Evolutionary conservation across 2,888 invertebrate species (phyloP), one percentile per base, ranked within the genome.

Genomic region (Habroteleia sp.): DNA sequence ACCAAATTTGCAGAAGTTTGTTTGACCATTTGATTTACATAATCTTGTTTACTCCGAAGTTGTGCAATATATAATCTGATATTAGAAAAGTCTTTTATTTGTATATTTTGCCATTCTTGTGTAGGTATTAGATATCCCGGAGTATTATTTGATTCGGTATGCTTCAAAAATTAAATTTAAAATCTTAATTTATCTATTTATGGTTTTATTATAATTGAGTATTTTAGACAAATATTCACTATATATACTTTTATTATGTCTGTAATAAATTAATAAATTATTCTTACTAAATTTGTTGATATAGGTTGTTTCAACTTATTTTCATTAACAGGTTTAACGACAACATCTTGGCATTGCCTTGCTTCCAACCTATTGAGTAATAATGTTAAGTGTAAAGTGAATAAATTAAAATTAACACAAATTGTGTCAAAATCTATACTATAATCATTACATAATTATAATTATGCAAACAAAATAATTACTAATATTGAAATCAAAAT

Each of bases 21-120:
- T 41, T 35, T 48, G 6, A 37, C 48, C 68, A 74, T 60, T 80
- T 82, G 27, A 7, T 8, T 10, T 7, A 62, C 1, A 0, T 39
- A 13, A 37, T 80, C 76, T 65, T 84, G 82, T 68, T 83, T 80
- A 13, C 81, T 78, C 48, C 81, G 81, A 4, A 88, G 23, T 48
- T 82, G 81, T 1, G 84, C 81, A 56, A 92, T 82, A 54, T 91
- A 91, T 83, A 91, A 88, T 81, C 93, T 90, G 1, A 93, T 83
- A 33, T 91, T 88, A 3, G 92, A 92, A 87, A 95, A 95, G 79
- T 94, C 91, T 4, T 92, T 90, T 1, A 94, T 89, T 87, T 94
- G 93, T 68, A 90, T 89, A 68, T 91, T 90, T 87, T 94, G 94
- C 94, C 95, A 95, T 81, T 92, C 91, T 35, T 84, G 54, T 0